These are phyloP conservation scores for Cremastobaeus sp. DNA, from an alignment of 2,888 invertebrate species.

Conservation along the genomic window DNA sequence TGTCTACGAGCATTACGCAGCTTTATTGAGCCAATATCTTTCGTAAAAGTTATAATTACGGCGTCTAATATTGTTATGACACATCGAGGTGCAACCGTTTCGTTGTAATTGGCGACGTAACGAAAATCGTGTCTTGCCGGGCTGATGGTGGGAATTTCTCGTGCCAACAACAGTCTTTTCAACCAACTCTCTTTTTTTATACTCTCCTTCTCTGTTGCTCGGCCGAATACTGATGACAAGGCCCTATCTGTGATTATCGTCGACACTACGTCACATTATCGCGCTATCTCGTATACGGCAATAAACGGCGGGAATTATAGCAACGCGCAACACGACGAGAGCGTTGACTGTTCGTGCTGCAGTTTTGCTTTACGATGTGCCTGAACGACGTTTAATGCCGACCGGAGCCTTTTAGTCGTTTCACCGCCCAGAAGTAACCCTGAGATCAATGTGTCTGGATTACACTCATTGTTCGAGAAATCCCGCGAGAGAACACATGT, in stretches of 20 bases:
- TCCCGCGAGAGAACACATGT: constrained; percentile 56
- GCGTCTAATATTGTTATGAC: constrained; percentile 27
- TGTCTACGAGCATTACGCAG: constrained; percentile 12
- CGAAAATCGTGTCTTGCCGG: constrained; percentile 34
- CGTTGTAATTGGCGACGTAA: constrained; percentile 49
- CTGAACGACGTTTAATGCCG: constrained; percentile 75
- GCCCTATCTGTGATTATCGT: constrained; percentile 52
- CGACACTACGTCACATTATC: constrained; percentile 54
- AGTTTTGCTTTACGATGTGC: constrained; percentile 74
- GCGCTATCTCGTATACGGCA: constrained; percentile 64
- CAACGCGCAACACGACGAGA: constrained; percentile 62
- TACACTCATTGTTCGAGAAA: constrained; percentile 58
- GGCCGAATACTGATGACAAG: constrained; percentile 37
- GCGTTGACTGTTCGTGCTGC: constrained; percentile 68
- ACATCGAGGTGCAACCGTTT: constrained; percentile 49
- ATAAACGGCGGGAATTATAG: constrained; percentile 63
- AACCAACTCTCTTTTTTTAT: neutral
- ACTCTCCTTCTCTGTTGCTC: neutral
- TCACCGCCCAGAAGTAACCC: constrained; percentile 63
- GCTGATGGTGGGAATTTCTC: constrained; percentile 52
- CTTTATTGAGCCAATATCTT: constrained; percentile 49
- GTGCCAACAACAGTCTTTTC: constrained; percentile 5
- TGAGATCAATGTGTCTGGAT: constrained; percentile 59
- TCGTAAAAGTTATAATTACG: constrained; percentile 45
- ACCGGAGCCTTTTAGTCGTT: constrained; percentile 72